These are phyloP conservation scores for Dysmachus trigonus DNA, from an alignment of 2,888 invertebrate species.

Conservation along the genomic window DNA sequence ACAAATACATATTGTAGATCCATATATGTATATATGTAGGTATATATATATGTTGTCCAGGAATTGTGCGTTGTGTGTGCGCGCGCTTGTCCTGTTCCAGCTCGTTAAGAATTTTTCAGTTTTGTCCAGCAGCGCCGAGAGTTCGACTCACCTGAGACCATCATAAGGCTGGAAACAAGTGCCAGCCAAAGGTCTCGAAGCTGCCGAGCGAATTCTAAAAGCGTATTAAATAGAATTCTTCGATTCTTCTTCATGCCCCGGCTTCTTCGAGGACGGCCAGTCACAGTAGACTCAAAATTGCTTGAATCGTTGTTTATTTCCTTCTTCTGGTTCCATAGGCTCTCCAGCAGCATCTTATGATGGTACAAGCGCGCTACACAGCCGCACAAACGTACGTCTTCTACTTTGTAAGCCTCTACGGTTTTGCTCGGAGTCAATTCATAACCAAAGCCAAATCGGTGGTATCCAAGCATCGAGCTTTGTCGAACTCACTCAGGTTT, in stretches of 20 bases:
- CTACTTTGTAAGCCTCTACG: not conserved
- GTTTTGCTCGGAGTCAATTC: not conserved
- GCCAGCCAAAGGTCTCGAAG: constrained; percentile 6
- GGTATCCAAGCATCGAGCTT: not conserved
- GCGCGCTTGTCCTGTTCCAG: constrained; percentile 34
- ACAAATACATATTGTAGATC: not conserved
- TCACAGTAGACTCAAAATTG: not conserved
- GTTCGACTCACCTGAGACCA: constrained; percentile 30
- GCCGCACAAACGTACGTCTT: not conserved
- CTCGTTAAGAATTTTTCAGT: constrained; percentile 43
- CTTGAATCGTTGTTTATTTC: constrained; percentile 3
- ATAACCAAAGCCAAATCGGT: not conserved
- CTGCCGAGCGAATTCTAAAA: constrained; percentile 13
- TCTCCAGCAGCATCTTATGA: not conserved
- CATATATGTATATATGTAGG: too few species aligned
- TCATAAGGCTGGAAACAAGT: constrained; percentile 33
- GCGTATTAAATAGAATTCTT: constrained; percentile 26
- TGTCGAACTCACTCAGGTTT: not conserved
- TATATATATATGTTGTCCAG: not conserved
- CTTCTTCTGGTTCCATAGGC: not conserved
- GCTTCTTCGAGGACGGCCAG: not conserved
- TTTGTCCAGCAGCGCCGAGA: constrained; percentile 2
- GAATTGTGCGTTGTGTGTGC: constrained; percentile 18
- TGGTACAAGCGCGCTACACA: not conserved
- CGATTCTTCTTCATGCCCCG: not conserved